Evolutionary conservation across 2,797 vertebrate genomes (phyloP), one percentile per base, ranked within the genome.

Genomic region (Sebastes vulpes): DNA sequence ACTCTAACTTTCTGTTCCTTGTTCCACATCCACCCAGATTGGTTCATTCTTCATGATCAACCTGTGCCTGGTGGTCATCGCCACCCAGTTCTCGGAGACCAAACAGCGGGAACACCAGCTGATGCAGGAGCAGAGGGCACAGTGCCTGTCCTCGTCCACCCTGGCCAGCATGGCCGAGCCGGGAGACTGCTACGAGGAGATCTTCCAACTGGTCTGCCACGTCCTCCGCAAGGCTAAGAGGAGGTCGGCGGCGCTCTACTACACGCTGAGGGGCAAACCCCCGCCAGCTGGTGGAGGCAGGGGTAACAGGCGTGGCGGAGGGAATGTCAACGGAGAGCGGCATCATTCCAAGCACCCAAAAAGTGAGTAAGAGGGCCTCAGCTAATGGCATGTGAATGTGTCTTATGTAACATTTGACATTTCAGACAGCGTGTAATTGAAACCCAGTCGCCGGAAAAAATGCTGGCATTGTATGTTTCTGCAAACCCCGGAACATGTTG

Each of bases 41-140:
- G 98, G 98, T 73, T 99, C 98, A 35, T 99, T 99, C 96, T 99
- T 99, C 97, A 99, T 99, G 98, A 99, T 99, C 94, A 99, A 99
- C 95, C 97, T 99, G 92, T 99, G 98, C 96, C 97, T 99, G 85
- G 98, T 99, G 83, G 98, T 99, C 75, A 99, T 99, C 4, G 98
- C 98, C 84, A 99, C 98, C 2, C 98, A 99, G 95, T 99, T 99
- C 95, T 99, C 98, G 0, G 98, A 99, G 95, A 99, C 98, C 65
- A 99, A 99, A 91, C 98, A 99, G 93, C 96, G 98, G 53, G 98
- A 99, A 75, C 97, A 99, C 93, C 97, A 98, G 94, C 95, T 99
- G 95, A 99, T 99, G 98, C 97, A 99, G 95, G 98, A 99, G 92
- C 98, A 99, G 79, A 94, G 98, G 63, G 97, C 96, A 0, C 97